Base-by-base conservation (phyloP, 2,797 vertebrate genomes). In the Martes flavigula region DNA sequence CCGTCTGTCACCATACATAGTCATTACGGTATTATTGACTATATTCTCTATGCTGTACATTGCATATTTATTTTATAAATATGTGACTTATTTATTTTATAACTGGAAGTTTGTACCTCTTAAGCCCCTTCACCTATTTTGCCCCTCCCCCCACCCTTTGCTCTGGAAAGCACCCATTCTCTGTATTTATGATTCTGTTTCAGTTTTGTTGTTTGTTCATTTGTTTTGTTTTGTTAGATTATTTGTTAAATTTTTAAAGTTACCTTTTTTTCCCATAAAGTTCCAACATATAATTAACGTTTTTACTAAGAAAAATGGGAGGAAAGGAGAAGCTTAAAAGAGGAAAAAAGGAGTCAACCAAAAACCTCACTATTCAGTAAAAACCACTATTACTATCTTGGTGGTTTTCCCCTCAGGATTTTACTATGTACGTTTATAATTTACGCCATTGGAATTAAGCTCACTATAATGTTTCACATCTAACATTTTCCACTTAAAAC, bases 401-500 rank as follows among this genome's bases (percentile, higher is more conserved):
- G 48, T 17, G 18, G 21, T 25, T 93, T 96, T 51, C 56, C 27
- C 92, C 70, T 62, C n/a, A 35, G 11, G 32, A 56, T 89, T 88
- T 94, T 82, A 84, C 82, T 64, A 40, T 13, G 27, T 60, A 18
- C 3, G 5, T 73, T 35, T 48, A 30, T 77, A 32, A n/a, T 88
- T 91, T 70, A 46, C 11, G 68, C 7, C 38, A 27, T 0, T 84
- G 48, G 25, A 38, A 84, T 90, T 95, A 56, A 58, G 35, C 12
- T 46, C 87, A 15, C 9, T 83, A 40, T 48, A 54, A 85, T 14
- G 32, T 62, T 85, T 88, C 54, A 56, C 32, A 40, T 68, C 6
- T 72, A 88, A 35, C 23, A 70, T 40, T 90, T 92, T 94, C 56
- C 60, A 64, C 79, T 90, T 92, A 77, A 95, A 79, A 75, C 40